Conservation (phyloP, 2,797 vertebrate species). For the Okamejei kenojei region DNA sequence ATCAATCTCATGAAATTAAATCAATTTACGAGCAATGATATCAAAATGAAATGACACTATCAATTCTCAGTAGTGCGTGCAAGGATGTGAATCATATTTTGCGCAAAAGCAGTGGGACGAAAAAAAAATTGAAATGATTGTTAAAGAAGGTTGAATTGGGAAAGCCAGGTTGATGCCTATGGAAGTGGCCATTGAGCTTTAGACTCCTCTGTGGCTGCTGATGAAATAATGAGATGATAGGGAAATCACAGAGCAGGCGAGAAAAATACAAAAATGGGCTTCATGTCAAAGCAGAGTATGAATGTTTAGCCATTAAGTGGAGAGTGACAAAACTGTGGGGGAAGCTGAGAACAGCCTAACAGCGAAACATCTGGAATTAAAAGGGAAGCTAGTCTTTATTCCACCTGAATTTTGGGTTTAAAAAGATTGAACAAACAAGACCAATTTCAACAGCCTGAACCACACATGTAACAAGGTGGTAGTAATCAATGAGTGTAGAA, state of each 20-base stretch:
- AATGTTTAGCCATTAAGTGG: neutral
- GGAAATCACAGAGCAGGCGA: neutral
- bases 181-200: too few relatives aligned
- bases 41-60: too few relatives aligned
- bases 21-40: too few relatives aligned
- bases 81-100: too few relatives aligned
- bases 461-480: neutral
- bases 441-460: neutral
- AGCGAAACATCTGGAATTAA: neutral
- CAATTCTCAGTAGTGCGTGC: too few relatives aligned
- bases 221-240: neutral
- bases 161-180: too few relatives aligned
- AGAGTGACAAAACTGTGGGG: neutral
- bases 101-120: too few relatives aligned
- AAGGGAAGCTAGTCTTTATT: neutral
- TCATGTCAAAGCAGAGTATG: neutral
- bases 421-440: neutral
- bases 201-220: neutral
- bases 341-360: neutral
- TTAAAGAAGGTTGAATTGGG: too few relatives aligned
- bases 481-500: too few relatives aligned
- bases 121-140: too few relatives aligned
- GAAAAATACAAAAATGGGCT: neutral
- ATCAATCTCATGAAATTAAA: too few relatives aligned
- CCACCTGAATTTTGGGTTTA: neutral